Evolutionary conservation across 2,888 invertebrate species (phyloP).

Genomic region (Meloe dianella): DNA sequence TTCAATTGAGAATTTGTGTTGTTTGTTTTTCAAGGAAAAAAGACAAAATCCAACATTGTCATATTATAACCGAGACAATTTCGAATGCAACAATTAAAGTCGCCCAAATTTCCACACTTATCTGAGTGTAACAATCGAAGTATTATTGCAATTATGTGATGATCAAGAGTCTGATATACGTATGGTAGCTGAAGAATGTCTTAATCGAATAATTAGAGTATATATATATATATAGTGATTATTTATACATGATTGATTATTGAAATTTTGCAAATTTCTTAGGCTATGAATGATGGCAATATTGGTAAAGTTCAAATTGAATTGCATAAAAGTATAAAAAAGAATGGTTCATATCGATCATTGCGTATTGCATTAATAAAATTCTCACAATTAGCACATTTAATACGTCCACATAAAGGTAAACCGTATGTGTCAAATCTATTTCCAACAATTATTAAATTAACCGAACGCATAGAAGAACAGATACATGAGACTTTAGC

Average conservation of each 20-base stretch:
- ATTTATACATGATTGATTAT: slow-evolving; percentile 14
- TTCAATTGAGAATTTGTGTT: background rate
- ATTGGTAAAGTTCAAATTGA: slow-evolving; percentile 79
- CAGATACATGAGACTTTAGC: slow-evolving; percentile 72
- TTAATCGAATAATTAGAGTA: slow-evolving; percentile 76
- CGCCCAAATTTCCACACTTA: slow-evolving; percentile 68
- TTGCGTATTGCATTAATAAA: slow-evolving; percentile 77
- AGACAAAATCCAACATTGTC: slow-evolving; percentile 76
- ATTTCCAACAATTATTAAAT: slow-evolving; percentile 74
- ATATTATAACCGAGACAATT: slow-evolving; percentile 75
- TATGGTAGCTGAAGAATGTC: slow-evolving; percentile 81
- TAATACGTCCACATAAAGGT: slow-evolving; percentile 78
- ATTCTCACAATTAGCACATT: slow-evolving; percentile 77
- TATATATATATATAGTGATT: slow-evolving; percentile 16
- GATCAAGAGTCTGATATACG: slow-evolving; percentile 79
- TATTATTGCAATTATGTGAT: slow-evolving; percentile 74
- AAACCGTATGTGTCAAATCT: slow-evolving; percentile 79
- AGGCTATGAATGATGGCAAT: slow-evolving; percentile 70
- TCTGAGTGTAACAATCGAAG: slow-evolving; percentile 74
- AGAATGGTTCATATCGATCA: slow-evolving; percentile 74
- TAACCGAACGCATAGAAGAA: slow-evolving; percentile 75
- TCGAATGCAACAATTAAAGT: slow-evolving; percentile 67
- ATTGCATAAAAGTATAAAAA: slow-evolving; percentile 81
- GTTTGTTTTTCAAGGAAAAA: slow-evolving; percentile 64
- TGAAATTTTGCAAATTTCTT: slow-evolving; percentile 40